Base-by-base conservation (phyloP, 2,797 vertebrate genomes). In the Parauchenoglanis punctatus region DNA sequence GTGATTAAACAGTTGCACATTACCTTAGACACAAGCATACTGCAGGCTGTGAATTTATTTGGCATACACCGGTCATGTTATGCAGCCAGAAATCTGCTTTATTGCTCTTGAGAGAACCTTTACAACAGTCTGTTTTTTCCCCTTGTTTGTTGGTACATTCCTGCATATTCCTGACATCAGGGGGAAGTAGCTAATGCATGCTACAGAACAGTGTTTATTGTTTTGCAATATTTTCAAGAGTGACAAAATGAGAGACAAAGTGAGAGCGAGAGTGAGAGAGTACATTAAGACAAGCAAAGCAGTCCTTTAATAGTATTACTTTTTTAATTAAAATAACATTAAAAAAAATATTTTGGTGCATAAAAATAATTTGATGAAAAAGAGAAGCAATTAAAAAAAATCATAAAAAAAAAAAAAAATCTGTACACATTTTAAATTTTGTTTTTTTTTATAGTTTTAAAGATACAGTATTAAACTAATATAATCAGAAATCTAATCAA, bases 1-100 rank as follows among this genome's bases (percentile, higher is more conserved):
- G 31, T 73, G 44, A 83, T 81, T 23, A 83, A 87, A 82, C 35
- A 35, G 18, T 81, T 83, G 68, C 70, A 82, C 31, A 18, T 56
- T 8, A 35, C 46, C 58, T 75, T 46, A 65, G 20, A 76, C 44
- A 87, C 78, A 25, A 61, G 58, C 10, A 1, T 44, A 59, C 17
- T 25, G 23, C 77, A 80, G 56, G 56, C 59, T 28, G 40, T 25
- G 44, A n/a, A 81, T 59, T 40, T 40, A 40, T 12, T 59, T 40
- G 56, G 61, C 58, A 1, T 65, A 65, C 25, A 7, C 28, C 0
- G 1, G 11, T 44, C 18, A 56, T 81, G 18, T 81, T 63, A 61
- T 13, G 20, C 35, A 82, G 35, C 58, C 2, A 0, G 40, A 63
- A 61, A 40, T 46, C 80, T 65, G 40, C 12, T 49, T 28, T 31